These are phyloP conservation scores for Conus ventricosus DNA, from an alignment of 1,140 invertebrate species.

Conservation along the genomic window DNA sequence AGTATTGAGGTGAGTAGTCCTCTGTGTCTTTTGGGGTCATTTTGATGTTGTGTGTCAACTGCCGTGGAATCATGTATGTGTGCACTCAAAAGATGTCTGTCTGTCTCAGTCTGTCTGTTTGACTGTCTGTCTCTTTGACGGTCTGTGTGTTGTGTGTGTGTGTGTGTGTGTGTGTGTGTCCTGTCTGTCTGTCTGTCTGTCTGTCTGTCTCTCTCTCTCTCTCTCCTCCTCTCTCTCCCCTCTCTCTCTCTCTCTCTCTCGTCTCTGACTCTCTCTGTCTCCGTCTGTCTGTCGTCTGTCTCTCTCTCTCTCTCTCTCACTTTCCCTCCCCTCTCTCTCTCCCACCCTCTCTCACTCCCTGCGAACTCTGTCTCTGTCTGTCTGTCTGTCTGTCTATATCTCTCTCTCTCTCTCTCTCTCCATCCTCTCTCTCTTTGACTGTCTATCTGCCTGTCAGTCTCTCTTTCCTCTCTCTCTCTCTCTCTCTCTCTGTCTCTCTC, in stretches of 20 bases:
- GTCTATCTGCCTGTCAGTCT: too few relatives aligned
- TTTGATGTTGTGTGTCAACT: too few relatives aligned
- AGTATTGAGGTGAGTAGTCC: too few relatives aligned
- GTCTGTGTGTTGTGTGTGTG: too few relatives aligned
- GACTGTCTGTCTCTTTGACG: too few relatives aligned
- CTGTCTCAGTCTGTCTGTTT: too few relatives aligned
- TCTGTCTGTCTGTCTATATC: not conserved
- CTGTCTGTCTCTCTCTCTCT: not conserved
- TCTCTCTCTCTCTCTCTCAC: not conserved
- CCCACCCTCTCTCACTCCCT: not conserved
- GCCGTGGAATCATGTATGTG: too few relatives aligned
- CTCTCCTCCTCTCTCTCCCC: too few relatives aligned
- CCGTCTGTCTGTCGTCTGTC: not conserved
- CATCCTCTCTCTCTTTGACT: not conserved
- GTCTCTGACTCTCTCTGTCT: too few relatives aligned
- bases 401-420: slow-evolving; percentile 17
- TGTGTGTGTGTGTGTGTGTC: too few relatives aligned
- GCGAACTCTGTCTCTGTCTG: not conserved
- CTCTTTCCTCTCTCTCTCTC: not conserved
- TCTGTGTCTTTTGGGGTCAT: too few relatives aligned
- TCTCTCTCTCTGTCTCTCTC: not conserved
- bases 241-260: not conserved
- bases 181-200: not conserved
- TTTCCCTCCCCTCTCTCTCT: not conserved
- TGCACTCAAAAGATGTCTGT: too few relatives aligned